Evolutionary conservation across 2,888 invertebrate species (phyloP), one percentile per base, ranked within the genome.

Genomic region (Drosophila infuscata): DNA sequence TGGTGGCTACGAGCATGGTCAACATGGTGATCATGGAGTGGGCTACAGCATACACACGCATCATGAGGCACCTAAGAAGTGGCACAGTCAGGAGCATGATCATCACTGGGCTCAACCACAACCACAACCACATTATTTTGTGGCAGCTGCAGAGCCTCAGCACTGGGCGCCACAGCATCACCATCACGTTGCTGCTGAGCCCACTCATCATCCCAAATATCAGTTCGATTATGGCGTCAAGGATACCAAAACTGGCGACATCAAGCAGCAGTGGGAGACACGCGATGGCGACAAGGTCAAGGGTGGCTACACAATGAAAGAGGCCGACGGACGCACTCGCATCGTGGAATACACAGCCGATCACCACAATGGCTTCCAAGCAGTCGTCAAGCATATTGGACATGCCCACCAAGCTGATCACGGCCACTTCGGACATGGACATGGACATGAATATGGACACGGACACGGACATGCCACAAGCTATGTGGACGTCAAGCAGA

Each of bases 221-320:
- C 84, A 92, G 59, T 94, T 93, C 79, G 93, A 94, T 76, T 94
- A 94, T 79, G 94, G 94, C 30, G 94, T 94, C 7, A 93, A 94
- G 74, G 94, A 94, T 65, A 85, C 92, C 3, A 93, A 94, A 41
- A 94, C 94, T 6, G 94, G 94, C 11, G 94, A 94, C 78, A 92
- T 93, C 56, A 94, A 94, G 79, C 92, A 93, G 66, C 94, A 94
- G 79, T 93, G 93, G 91, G 94, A 94, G 89, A 93, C 93, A 62
- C 93, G 94, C 46, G 94, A 94, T 82, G 94, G 94, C 17, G 94
- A 94, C 79, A 89, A 91, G 70, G 94, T 94, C 25, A 94, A 94
- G 81, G 92, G 93, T 78, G 81, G 91, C 41, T 94, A 94, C 81
- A 93, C 93, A 25, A 87, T 94, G 35, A 93, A 94, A 74, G 94